Evolutionary conservation across 2,113 vertebrate species (phyloP).

Genomic region (Ammodytes dubius): DNA sequence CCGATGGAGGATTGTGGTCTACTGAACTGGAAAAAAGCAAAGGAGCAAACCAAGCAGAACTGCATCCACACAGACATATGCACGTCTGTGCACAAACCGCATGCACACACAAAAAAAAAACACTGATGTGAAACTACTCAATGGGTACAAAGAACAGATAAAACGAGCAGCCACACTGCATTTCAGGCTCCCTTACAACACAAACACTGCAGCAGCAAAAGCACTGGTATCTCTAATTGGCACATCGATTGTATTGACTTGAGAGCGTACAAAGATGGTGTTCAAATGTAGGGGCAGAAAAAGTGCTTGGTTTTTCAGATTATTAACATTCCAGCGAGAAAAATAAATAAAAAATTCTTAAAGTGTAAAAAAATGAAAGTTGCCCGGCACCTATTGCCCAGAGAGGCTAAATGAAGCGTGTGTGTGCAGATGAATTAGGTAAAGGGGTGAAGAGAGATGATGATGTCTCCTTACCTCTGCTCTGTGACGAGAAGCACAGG

Average conservation of each 20-base stretch:
- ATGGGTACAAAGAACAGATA: conserved; percentile 51
- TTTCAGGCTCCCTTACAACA: conserved; percentile 42
- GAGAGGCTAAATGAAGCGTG: conserved; percentile 65
- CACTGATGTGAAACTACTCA: conserved; percentile 53
- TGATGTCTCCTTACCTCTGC: conserved; percentile 89
- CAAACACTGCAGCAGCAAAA: conserved; percentile 12
- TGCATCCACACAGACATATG: conserved; percentile 53
- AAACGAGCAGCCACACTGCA: conserved; percentile 35
- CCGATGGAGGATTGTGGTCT: conserved; percentile 53
- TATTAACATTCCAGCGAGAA: conserved; percentile 78
- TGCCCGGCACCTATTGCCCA: conserved; percentile 38
- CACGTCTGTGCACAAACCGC: conserved; percentile 29
- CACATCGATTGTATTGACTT: conserved; percentile 53
- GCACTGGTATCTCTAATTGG: conserved; percentile 68
- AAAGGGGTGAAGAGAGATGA: conserved; percentile 45
- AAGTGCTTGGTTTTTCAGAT: conserved; percentile 60
- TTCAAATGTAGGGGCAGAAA: conserved; percentile 25
- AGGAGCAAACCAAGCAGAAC: conserved; percentile 72
- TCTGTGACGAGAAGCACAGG: conserved; percentile 92
- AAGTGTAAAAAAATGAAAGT: conserved; percentile 74
- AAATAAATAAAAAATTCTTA: conserved; percentile 50
- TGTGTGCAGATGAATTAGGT: conserved; percentile 71
- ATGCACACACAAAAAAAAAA: conserved; percentile 35
- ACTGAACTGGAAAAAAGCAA: conserved; percentile 78
- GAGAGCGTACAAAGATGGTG: conserved; percentile 41